A percentile compares a stretch with the other conserved stretches of the same genome.
Conservation (phyloP, 2,113 vertebrate genomes). For the Microtus oregoni region DNA sequence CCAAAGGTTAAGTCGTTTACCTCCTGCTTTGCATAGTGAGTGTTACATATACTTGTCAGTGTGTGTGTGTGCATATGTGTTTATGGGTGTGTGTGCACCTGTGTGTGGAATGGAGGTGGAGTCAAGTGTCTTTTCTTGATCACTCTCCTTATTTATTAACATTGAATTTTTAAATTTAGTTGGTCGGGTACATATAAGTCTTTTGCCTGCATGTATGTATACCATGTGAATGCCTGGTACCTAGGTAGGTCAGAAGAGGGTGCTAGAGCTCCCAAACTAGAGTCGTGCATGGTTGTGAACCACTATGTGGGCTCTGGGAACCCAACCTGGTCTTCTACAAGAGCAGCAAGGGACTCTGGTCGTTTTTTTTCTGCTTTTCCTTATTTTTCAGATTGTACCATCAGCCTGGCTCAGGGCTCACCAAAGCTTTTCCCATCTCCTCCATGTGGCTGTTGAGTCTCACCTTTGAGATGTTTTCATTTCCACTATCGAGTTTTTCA, state of each 20-base stretch:
- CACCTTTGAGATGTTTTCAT: neutral
- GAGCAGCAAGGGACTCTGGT: neutral
- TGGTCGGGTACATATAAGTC: neutral
- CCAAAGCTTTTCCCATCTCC: neutral
- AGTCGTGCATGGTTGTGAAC: neutral
- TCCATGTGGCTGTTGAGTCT: neutral
- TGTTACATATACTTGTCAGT: neutral
- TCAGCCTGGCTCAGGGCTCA: neutral
- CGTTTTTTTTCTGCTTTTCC: neutral
- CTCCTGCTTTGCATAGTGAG: neutral
- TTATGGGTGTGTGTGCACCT: neutral
- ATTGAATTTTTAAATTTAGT: neutral
- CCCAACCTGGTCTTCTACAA: neutral
- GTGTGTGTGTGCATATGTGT: neutral
- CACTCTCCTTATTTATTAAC: neutral
- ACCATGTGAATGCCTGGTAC: neutral
- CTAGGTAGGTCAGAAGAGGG: neutral
- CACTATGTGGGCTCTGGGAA: neutral
- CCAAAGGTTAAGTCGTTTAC: neutral
- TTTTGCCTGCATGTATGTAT: neutral
- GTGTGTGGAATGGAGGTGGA: neutral
- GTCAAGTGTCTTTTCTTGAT: neutral
- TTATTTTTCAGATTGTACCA: neutral
- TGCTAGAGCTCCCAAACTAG: neutral
- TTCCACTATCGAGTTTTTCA: neutral